Evolutionary conservation across 2,113 vertebrate genomes (phyloP), one percentile per base, ranked within the genome.

Genomic region (Esox niger): DNA sequence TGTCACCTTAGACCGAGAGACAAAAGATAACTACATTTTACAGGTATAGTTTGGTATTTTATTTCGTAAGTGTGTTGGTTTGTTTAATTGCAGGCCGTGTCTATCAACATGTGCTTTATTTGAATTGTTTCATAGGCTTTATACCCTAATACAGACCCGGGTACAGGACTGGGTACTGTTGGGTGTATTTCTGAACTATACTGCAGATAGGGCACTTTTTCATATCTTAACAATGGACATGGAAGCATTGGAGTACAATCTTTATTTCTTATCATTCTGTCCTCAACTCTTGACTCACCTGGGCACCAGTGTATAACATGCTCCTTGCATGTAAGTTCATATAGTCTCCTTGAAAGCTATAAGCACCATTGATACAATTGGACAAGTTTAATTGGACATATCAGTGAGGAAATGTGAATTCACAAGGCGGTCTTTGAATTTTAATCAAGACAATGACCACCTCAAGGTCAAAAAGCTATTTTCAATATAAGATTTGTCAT

Each of bases 1-100:
- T n/a, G 74, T 68, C 35, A 84, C 82, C 31, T 77, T 94, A 72
- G 93, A 94, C 81, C 87, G 93, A 79, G 93, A 94, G 82, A 78
- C 84, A 2, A 70, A 61, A 25, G 64, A 90, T 52, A 74, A 35
- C 62, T 92, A 91, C 66, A 47, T 72, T 13, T 61, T 94, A 26
- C 72, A 91, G 89, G 93, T 93, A 82, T 69, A 75, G 2, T 13
- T n/a, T n/a, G n/a, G n/a, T n/a, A n/a, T n/a, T n/a, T n/a, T n/a
- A n/a, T n/a, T n/a, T n/a, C n/a, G n/a, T n/a, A n/a, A n/a, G n/a
- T n/a, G n/a, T n/a, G n/a, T n/a, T n/a, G n/a, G n/a, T n/a, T n/a
- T n/a, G n/a, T n/a, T n/a, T n/a, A n/a, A n/a, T n/a, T n/a, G n/a
- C n/a, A 43, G 11, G 3, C 17, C 38, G 5, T 43, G 38, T 43